Evolutionary conservation across 2,888 invertebrate species (phyloP), one percentile per base, ranked within the genome.

Genomic region (Lithophane semibrunnea): DNA sequence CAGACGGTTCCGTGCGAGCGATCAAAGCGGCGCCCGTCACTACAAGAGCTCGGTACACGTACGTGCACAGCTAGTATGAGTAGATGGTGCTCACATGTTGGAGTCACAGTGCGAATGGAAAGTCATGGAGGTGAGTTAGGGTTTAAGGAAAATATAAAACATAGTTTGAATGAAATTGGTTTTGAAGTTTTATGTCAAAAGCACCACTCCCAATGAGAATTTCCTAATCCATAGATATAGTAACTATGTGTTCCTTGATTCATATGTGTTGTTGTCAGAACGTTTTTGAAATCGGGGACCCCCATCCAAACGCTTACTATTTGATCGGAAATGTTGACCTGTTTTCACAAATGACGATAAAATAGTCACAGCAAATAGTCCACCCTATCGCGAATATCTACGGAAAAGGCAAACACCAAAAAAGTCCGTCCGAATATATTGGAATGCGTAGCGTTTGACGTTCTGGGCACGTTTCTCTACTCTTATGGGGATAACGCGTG

Each of bases 1-100:
- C 78, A 79, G 83, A 82, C 76, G 85, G 88, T 92, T 92, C 90
- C 92, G 86, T 88, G 85, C 84, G 89, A 91, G 86, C 86, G 92
- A 92, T 92, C 93, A 93, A 93, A 93, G 92, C 63, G 74, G 73
- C 56, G 56, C 70, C 63, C 77, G 77, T 69, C 80, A 73, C 75
- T 79, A 76, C 83, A 70, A 85, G 89, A 77, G 77, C 61, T 72
- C 71, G 77, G 73, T 75, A n/a, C 18, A 80, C 54, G 52, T 63
- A 44, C 47, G 24, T 49, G 52, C 44, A 67, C 18, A 70, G 37
- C 65, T 24, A 52, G 52, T 21, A 9, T 8, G 64, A 65, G 60
- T 52, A 8, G 44, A 63, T 60, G 63, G 29, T 24, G 61, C 58
- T 42, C 37, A 44, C 77, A 37, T 63, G 68, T 44, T 60, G 60